A percentile compares a stretch with the other conserved stretches of the same genome.
These are phyloP conservation scores for Cydia amplana DNA, from an alignment of 1,140 invertebrate genomes.

Conservation along the genomic window DNA sequence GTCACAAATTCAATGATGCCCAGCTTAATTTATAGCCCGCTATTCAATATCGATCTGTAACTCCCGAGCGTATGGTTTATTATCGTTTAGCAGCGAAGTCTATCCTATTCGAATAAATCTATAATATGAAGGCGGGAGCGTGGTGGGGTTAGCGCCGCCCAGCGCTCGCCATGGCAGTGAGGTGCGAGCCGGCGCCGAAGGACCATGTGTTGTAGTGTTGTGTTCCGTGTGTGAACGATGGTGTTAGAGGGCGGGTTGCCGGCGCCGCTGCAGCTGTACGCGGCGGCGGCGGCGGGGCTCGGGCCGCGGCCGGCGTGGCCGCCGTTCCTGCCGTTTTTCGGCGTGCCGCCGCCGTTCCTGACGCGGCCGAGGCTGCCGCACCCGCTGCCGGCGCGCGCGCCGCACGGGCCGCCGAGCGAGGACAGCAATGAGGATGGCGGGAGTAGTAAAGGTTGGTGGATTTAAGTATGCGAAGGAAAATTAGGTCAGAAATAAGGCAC, in stretches of 20 bases:
- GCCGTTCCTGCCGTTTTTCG: conserved; percentile 80
- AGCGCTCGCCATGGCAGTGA: conserved; percentile 71
- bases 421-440: conserved; percentile 81
- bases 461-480: conserved; percentile 14
- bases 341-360: conserved; percentile 77
- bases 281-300: conserved; percentile 79
- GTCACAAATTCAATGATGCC: conserved; percentile 69
- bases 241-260: conserved; percentile 77
- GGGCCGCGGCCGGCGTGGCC: conserved; percentile 80
- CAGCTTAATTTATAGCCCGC: conserved; percentile 67
- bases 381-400: conserved; percentile 59
- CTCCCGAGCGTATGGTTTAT: conserved; percentile 67
- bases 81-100: conserved; percentile 62
- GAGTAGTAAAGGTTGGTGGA: conserved; percentile 70
- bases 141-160: conserved; percentile 65
- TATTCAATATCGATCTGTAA: conserved; percentile 73
- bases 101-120: conserved; percentile 74
- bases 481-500: no score
- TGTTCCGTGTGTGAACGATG: conserved; percentile 55
- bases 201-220: conserved; percentile 39
- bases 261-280: conserved; percentile 80
- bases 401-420: conserved; percentile 79
- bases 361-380: conserved; percentile 67
- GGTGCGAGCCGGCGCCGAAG: conserved; percentile 48
- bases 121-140: conserved; percentile 77